Evolutionary conservation across 2,113 vertebrate genomes (phyloP).

Genomic region (Dermatemys mawii): DNA sequence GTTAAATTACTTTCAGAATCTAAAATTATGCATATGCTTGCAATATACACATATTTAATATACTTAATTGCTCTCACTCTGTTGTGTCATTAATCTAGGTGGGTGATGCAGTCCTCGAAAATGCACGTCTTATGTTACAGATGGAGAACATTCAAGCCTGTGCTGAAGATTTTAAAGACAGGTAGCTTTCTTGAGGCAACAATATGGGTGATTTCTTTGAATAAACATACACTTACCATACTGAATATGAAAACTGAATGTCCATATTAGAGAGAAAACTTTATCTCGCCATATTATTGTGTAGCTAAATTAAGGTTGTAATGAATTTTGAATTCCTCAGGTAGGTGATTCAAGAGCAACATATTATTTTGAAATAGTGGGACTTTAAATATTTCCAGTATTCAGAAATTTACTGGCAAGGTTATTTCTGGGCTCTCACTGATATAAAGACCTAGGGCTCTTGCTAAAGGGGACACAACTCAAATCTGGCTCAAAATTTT

Average conservation of each 20-base stretch:
- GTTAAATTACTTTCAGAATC: slow-evolving; percentile 18
- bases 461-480: background rate
- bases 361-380: background rate
- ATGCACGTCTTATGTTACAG: slow-evolving; percentile 92
- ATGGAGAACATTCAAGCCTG: slow-evolving; percentile 91
- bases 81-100: slow-evolving; percentile 79
- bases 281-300: background rate
- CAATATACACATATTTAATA: background rate
- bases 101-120: slow-evolving; percentile 90
- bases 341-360: background rate
- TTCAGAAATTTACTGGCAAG: background rate
- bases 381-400: background rate
- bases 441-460: background rate
- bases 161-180: slow-evolving; percentile 92
- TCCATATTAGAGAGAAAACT: background rate
- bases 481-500: background rate
- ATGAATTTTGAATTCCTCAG: background rate
- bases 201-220: background rate
- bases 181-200: slow-evolving; percentile 68
- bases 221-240: background rate
- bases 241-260: background rate
- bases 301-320: background rate
- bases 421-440: background rate
- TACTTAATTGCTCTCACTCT: slow-evolving; percentile 26
- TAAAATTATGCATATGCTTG: background rate